These are phyloP conservation scores for Tachina lurida DNA, from an alignment of 2,888 invertebrate genomes.

Conservation along the genomic window DNA sequence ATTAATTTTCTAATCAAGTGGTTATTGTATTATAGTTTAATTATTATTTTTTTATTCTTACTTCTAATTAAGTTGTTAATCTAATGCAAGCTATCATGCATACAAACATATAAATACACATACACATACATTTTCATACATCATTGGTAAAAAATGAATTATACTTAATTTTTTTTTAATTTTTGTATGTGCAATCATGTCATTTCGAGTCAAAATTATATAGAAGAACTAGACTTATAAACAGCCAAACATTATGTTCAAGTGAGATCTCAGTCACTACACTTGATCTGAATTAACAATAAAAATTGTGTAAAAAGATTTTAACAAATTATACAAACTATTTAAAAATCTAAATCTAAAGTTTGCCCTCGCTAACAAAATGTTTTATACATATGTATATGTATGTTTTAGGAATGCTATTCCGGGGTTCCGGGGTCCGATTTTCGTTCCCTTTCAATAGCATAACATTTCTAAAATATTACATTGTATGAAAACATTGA, in stretches of 20 bases:
- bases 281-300: not conserved
- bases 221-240: not conserved
- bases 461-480: too few relatives aligned
- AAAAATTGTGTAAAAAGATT: not conserved
- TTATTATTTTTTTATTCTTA: constrained; percentile 26
- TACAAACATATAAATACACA: not conserved
- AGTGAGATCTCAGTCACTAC: not conserved
- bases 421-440: too few relatives aligned
- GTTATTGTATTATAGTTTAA: constrained; percentile 55
- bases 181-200: constrained; percentile 20
- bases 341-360: too few relatives aligned
- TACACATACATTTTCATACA: constrained; percentile 17
- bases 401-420: too few relatives aligned
- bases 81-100: constrained; percentile 46
- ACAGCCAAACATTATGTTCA: not conserved
- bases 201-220: not conserved
- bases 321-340: not conserved
- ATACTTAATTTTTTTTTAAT: constrained; percentile 13
- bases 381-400: too few relatives aligned
- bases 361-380: too few relatives aligned
- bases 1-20: constrained; percentile 43
- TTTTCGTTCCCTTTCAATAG: too few relatives aligned
- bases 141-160: constrained; percentile 12
- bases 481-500: too few relatives aligned
- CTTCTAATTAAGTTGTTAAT: constrained; percentile 47